Evolutionary conservation across 1,140 invertebrate genomes (phyloP).

Genomic region (Leptoteleia sp.): DNA sequence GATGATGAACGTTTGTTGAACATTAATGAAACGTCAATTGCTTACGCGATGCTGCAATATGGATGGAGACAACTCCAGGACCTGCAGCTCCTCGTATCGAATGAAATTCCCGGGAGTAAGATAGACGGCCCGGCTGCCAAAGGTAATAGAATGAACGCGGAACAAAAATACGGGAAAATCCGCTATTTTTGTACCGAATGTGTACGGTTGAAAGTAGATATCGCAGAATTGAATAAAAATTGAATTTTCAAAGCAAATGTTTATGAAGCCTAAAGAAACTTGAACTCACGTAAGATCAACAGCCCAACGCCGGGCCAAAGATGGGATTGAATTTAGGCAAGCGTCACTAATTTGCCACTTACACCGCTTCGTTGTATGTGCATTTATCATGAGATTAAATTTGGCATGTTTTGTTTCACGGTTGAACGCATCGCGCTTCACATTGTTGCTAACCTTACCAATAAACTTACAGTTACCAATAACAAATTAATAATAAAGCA

Average conservation of each 20-base stretch:
- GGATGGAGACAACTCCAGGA: conserved; percentile 48
- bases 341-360: conserved; percentile 25
- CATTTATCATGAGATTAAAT: too few relatives aligned
- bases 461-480: too few relatives aligned
- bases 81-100: conserved; percentile 55
- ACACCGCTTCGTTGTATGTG: neutral
- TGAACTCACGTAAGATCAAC: conserved; percentile 30
- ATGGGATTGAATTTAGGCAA: conserved; percentile 25
- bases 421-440: too few relatives aligned
- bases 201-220: conserved; percentile 54
- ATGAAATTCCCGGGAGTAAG: conserved; percentile 64
- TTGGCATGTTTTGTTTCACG: too few relatives aligned
- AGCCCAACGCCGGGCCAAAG: neutral
- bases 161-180: conserved; percentile 63
- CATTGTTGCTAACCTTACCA: too few relatives aligned
- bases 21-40: conserved; percentile 52
- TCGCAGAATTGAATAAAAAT: conserved; percentile 65
- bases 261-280: conserved; percentile 56
- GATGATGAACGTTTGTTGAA: conserved; percentile 26
- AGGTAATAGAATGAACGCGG: conserved; percentile 64
- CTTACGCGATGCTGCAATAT: conserved; percentile 50
- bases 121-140: conserved; percentile 62
- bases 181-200: conserved; percentile 59
- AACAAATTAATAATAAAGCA: too few relatives aligned
- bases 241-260: conserved; percentile 65